phyloP scores from a whole-genome alignment of 2,888 invertebrate species.

The Sepiola atlantica region DNA sequence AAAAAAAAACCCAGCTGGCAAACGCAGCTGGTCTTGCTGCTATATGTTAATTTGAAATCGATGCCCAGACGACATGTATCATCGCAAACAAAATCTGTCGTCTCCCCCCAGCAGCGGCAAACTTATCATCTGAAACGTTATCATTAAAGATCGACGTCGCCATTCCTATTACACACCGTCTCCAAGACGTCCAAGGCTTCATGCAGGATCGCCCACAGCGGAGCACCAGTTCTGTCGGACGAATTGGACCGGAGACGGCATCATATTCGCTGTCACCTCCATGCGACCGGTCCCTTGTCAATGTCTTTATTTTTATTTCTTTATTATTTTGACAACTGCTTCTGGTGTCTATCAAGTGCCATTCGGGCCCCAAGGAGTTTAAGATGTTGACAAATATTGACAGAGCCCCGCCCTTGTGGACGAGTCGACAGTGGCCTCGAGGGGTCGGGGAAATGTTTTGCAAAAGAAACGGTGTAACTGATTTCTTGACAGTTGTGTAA shows the following conservation, averaged over 20 bases:
- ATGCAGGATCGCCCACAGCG: too few relatives aligned
- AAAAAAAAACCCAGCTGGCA: background rate
- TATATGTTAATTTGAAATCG: background rate
- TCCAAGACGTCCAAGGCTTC: too few relatives aligned
- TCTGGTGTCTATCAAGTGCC: background rate
- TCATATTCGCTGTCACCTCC: background rate
- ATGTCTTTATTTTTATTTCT: too few relatives aligned
- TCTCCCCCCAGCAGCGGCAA: background rate
- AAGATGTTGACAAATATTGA: slow-evolving; percentile 20
- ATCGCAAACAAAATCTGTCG: background rate
- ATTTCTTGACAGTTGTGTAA: too few relatives aligned
- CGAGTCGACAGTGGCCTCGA: background rate
- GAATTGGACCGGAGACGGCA: background rate
- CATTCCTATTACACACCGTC: too few relatives aligned
- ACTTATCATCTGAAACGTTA: background rate
- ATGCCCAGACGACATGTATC: background rate
- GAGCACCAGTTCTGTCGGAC: too few relatives aligned
- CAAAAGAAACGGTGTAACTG: too few relatives aligned
- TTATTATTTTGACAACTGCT: background rate
- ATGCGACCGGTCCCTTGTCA: background rate
- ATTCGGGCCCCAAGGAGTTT: slow-evolving; percentile 16
- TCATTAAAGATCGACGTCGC: too few relatives aligned
- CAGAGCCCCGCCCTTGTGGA: background rate
- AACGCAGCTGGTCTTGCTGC: background rate
- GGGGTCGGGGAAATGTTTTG: background rate